These are phyloP conservation scores for Nibea coibor DNA, from an alignment of 2,113 vertebrate genomes.

Conservation along the genomic window DNA sequence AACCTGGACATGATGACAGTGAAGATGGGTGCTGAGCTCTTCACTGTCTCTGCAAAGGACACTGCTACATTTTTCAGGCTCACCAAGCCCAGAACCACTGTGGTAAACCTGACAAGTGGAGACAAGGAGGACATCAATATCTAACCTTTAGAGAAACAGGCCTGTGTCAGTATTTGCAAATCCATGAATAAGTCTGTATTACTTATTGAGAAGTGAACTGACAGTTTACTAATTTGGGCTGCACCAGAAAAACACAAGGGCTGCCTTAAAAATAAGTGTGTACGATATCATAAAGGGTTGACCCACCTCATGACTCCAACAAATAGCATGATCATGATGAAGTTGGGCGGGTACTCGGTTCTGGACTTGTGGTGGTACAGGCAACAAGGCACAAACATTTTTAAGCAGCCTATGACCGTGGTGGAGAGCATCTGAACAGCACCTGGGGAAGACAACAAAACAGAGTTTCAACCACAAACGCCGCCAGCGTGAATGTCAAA, in stretches of 20 bases:
- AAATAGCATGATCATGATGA: conserved; percentile 97
- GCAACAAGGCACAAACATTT: conserved; percentile 93
- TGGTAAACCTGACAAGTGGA: conserved; percentile 87
- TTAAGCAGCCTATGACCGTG: conserved; percentile 92
- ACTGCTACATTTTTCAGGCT: conserved; percentile 97
- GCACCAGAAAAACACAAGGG: background rate
- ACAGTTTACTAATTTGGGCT: background rate
- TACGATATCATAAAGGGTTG: background rate
- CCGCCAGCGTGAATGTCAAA: background rate
- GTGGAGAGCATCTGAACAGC: conserved; percentile 98
- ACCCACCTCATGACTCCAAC: conserved; percentile 95
- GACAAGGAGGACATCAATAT: background rate
- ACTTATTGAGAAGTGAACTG: background rate
- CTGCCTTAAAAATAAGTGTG: background rate
- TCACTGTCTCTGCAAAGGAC: conserved; percentile 97
- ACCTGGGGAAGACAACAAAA: conserved; percentile 76
- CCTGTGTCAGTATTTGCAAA: background rate
- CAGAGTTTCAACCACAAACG: background rate
- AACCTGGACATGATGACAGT: conserved; percentile 97
- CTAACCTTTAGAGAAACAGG: no score
- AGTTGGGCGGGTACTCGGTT: conserved; percentile 91
- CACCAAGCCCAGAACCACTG: conserved; percentile 94
- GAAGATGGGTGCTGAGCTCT: conserved; percentile 97
- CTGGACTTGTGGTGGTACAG: conserved; percentile 93
- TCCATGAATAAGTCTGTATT: background rate